Evolutionary conservation across 1,140 invertebrate genomes (phyloP), one percentile per base, ranked within the genome.

Genomic region (Paralvinella palmiformis): DNA sequence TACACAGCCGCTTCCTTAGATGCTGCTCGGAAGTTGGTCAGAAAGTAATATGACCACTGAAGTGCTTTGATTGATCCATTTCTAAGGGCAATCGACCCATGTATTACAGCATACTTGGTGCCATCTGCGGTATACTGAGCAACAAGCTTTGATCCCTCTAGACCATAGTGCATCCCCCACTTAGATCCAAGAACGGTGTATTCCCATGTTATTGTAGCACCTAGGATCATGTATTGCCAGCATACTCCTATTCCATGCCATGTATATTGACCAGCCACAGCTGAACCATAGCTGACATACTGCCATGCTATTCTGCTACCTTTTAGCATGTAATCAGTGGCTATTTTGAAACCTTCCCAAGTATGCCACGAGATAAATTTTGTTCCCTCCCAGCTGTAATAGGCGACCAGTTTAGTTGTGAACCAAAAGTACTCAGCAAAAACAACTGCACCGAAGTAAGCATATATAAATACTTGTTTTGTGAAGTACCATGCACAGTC

Each of bases 1-100:
- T 20, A 44, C 5, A 60, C 58, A 44, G 35, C 37, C 3, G 33
- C 58, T 60, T 60, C 58, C 10, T 17, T 20, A 6, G 58, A 60
- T 22, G 58, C 58, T 20, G 5, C 33, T 10, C 58, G 58, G 31
- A 60, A 60, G 37, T 60, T 60, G 5, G 58, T 60, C 17, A 60
- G 7, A 37, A 60, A 37, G 37, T 60, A 60, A 6, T 17, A 17
- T n/a, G 35, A 20, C 17, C 35, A 37, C 10, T 60, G 58, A n/a
- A 44, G 41, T 13, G 41, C 13, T 6, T 29, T 17, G 15, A 60
- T 13, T 31, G n/a, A 20, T 22, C 58, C 58, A 7, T 60, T 36
- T 29, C 41, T 60, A 3, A 60, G 29, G 15, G 58, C 58, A 4
- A 60, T 36, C 29, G 58, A 41, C 7, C 58, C 58, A 37, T 60